Evolutionary conservation across 2,113 vertebrate species (phyloP), one percentile per base, ranked within the genome.

Genomic region (Platichthys flesus): DNA sequence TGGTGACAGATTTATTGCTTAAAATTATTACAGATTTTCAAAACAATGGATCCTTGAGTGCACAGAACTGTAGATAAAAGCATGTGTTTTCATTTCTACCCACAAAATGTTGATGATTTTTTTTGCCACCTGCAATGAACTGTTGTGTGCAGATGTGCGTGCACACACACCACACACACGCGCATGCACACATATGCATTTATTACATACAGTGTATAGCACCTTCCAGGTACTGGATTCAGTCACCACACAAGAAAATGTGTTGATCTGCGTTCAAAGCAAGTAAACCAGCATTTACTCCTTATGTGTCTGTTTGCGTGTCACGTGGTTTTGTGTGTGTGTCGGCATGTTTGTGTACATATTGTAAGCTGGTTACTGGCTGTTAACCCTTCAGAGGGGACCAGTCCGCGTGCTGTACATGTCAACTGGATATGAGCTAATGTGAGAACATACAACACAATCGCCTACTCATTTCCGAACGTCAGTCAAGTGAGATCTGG

Each of bases 361-460:
- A 31, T 42, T 3, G 42, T 67, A 72, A 74, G 47, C 35, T 21
- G 61, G 67, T 55, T 86, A 76, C 60, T 63, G 31, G 61, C 59
- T 61, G 73, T 79, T 42, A 57, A 58, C 5, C 21, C 42, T n/a
- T 78, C 57, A 56, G 61, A 74, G 58, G 2, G 42, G 58, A 76
- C 66, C 35, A 42, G 12, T 26, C 0, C 31, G 15, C 23, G 40
- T 64, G 64, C 51, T 55, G 31, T 61, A 62, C 0, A 12, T 83
- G 85, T 87, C 74, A 76, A 69, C 78, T 10, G 59, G 74, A 79
- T 69, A 57, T 74, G 55, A 85, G 31, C 60, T 77, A 67, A 88
- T 86, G 85, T 71, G 20, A 79, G 45, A 75, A 59, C 72, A 51
- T 66, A 18, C 23, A 74, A 64, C 71, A 87, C 67, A 45, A 78